Percentiles rank a stretch among this genome's conserved stretches.
Conservation (phyloP, 1,140 invertebrate genomes). For the Plectrocnemia conspersa region DNA sequence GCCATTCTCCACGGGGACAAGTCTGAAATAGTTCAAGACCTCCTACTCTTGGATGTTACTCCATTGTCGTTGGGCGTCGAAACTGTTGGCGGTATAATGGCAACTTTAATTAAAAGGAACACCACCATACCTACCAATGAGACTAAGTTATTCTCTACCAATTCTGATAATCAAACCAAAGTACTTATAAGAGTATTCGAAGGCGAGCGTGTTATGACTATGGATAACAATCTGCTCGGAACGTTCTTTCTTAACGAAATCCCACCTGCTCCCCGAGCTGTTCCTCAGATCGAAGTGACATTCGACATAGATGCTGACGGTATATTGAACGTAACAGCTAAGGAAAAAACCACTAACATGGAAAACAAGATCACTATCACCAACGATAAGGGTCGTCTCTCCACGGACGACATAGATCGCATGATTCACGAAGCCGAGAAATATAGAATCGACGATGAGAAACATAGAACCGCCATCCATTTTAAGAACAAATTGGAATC, state of each 20-base stretch:
- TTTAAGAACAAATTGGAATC: slow-evolving; percentile 91
- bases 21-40: slow-evolving; percentile 84
- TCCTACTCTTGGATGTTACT: slow-evolving; percentile 89
- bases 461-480: slow-evolving; percentile 80
- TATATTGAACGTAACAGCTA: slow-evolving; percentile 82
- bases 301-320: slow-evolving; percentile 90
- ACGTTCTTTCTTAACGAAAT: slow-evolving; percentile 93
- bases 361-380: slow-evolving; percentile 98
- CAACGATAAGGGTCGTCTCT: slow-evolving; percentile 94
- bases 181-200: slow-evolving; percentile 87
- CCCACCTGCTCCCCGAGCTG: slow-evolving; percentile 90
- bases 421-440: slow-evolving; percentile 98
- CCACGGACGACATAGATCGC: slow-evolving; percentile 94
- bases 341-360: slow-evolving; percentile 91
- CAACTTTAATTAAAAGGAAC: slow-evolving; percentile 90
- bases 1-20: slow-evolving; percentile 94
- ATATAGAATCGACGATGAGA: slow-evolving; percentile 87
- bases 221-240: slow-evolving; percentile 87
- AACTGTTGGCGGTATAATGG: slow-evolving; percentile 97
- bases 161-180: slow-evolving; percentile 94
- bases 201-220: slow-evolving; percentile 88
- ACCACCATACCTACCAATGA: slow-evolving; percentile 95
- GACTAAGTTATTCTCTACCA: slow-evolving; percentile 94
- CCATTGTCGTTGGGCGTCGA: slow-evolving; percentile 95
- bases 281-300: slow-evolving; percentile 91